Evolutionary conservation across 2,797 vertebrate genomes (phyloP).

Genomic region (Molossus molossus): DNA sequence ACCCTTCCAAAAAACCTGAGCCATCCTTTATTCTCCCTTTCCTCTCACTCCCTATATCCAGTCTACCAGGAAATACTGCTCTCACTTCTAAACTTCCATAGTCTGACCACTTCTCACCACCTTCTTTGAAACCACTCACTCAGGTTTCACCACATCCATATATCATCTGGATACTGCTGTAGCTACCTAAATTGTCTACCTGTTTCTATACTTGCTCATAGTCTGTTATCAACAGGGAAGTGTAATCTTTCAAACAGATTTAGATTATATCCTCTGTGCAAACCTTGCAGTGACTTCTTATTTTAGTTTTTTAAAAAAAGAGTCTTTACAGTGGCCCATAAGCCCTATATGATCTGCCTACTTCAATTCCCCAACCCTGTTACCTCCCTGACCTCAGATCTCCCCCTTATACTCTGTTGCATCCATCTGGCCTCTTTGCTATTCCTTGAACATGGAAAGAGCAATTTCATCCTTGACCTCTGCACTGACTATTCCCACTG

Average conservation of each 20-base stretch:
- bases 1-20: neutral
- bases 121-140: neutral
- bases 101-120: neutral
- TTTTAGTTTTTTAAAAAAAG: neutral
- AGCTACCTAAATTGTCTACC: neutral
- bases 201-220: neutral
- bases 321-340: neutral
- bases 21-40: neutral
- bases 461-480: neutral
- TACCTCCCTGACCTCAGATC: neutral
- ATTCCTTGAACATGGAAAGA: neutral
- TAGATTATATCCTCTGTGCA: neutral
- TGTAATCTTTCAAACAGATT: neutral
- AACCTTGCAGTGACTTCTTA: neutral
- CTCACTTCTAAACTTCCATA: neutral
- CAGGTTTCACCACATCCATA: neutral
- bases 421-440: neutral
- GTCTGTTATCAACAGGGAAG: neutral
- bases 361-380: neutral
- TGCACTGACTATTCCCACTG: neutral
- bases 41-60: neutral
- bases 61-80: neutral
- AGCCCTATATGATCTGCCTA: neutral
- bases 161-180: neutral
- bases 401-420: neutral